phyloP scores from a whole-genome alignment of 1,140 invertebrate genomes.

The Drosophila arizonae region DNA sequence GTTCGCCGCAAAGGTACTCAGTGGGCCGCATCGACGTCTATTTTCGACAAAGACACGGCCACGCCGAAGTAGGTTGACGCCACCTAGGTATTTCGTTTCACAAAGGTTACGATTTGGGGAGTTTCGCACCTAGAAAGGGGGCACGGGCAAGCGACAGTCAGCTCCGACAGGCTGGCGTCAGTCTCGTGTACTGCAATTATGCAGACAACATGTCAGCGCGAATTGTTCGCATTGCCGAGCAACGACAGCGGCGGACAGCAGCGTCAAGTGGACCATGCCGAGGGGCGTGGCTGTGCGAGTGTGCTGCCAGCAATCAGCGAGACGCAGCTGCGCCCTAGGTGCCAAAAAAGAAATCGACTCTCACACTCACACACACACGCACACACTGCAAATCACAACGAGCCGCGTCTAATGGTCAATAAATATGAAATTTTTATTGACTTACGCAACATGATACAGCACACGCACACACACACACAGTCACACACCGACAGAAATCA shows the following conservation, averaged over 20 bases:
- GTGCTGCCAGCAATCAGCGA: slow-evolving; percentile 10
- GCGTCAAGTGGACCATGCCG: slow-evolving; percentile 2
- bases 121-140: slow-evolving; percentile 60
- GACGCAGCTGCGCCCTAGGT: slow-evolving; percentile 67
- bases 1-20: slow-evolving; percentile 64
- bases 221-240: slow-evolving; percentile 73
- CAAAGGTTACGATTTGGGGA: slow-evolving; percentile 72
- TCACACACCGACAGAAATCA: neutral
- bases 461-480: slow-evolving; percentile 2
- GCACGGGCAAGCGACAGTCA: slow-evolving; percentile 23
- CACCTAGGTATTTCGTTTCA: slow-evolving; percentile 72
- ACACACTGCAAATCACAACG: slow-evolving; percentile 18
- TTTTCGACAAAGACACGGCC: slow-evolving; percentile 51
- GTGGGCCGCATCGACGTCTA: slow-evolving; percentile 65
- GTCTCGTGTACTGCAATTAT: slow-evolving; percentile 81
- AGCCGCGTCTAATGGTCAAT: slow-evolving; percentile 68
- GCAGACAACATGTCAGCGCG: slow-evolving; percentile 81
- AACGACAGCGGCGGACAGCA: slow-evolving; percentile 1
- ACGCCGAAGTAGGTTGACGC: slow-evolving; percentile 73
- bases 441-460: slow-evolving; percentile 66
- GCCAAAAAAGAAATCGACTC: slow-evolving; percentile 10
- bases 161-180: slow-evolving; percentile 71
- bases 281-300: neutral
- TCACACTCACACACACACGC: no score
- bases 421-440: slow-evolving; percentile 80